Evolutionary conservation across 2,888 invertebrate species (phyloP).

Genomic region (Trichacis sp.): DNA sequence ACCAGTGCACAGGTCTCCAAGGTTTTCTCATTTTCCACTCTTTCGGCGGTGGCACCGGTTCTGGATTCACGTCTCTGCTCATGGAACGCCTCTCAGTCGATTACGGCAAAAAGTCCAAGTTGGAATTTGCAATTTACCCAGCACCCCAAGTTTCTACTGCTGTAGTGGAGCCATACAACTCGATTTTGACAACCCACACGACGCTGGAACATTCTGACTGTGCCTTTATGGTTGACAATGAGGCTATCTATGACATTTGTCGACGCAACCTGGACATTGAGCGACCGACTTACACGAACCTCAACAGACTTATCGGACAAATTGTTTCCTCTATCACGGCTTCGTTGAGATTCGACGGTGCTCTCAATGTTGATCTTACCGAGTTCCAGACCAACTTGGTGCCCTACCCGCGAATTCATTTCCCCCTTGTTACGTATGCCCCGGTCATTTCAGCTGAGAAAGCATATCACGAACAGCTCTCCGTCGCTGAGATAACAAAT

Average conservation of each 20-base stretch:
- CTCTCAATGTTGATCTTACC: conserved; percentile 75
- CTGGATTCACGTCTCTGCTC: conserved; percentile 96
- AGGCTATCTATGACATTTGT: conserved; percentile 93
- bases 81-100: conserved; percentile 98
- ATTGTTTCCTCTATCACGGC: conserved; percentile 90
- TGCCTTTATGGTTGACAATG: conserved; percentile 95
- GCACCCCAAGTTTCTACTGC: conserved; percentile 92
- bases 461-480: conserved; percentile 94
- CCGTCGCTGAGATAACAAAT: too few relatives aligned
- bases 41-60: conserved; percentile 93
- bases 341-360: conserved; percentile 88
- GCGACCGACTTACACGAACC: conserved; percentile 95
- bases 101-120: conserved; percentile 95
- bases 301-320: conserved; percentile 85
- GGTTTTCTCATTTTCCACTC: conserved; percentile 97
- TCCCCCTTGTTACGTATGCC: conserved; percentile 92
- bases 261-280: conserved; percentile 95
- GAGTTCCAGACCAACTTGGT: conserved; percentile 86
- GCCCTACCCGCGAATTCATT: conserved; percentile 95
- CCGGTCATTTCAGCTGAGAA: conserved; percentile 90
- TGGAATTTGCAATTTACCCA: conserved; percentile 97
- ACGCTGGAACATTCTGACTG: conserved; percentile 97
- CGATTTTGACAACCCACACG: conserved; percentile 95
- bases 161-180: conserved; percentile 97
- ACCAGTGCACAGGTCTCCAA: conserved; percentile 92